Percentiles rank a stretch among this genome's conserved stretches.
Conservation (phyloP, 2,888 invertebrate species). For the Atethmia centrago region DNA sequence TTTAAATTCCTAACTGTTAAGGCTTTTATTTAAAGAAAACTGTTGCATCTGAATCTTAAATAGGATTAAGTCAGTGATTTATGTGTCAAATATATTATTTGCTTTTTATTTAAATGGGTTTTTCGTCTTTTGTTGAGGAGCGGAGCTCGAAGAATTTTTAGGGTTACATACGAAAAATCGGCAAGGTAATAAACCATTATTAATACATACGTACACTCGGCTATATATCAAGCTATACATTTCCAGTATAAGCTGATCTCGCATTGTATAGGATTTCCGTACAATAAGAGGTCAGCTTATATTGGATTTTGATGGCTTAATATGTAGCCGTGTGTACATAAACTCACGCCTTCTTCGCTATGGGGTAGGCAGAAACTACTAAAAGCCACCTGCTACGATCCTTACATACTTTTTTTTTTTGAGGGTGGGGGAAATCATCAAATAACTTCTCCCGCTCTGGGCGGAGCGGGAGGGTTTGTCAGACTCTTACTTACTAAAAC, state of each 20-base stretch:
- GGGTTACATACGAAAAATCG: neutral
- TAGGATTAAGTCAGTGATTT: neutral
- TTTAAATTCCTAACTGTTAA: neutral
- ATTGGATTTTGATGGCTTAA: too few relatives aligned
- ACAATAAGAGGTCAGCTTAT: too few relatives aligned
- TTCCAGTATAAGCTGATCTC: too few relatives aligned
- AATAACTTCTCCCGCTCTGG: too few relatives aligned
- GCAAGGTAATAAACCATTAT: neutral
- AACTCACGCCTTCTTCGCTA: neutral
- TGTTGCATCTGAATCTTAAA: neutral
- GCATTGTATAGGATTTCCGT: too few relatives aligned
- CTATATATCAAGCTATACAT: too few relatives aligned
- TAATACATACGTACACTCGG: too few relatives aligned
- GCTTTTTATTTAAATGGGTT: constrained; percentile 13
- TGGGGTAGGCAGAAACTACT: neutral
- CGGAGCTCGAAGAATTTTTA: neutral
- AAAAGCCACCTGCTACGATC: neutral
- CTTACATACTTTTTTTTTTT: too few relatives aligned
- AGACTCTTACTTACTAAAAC: too few relatives aligned
- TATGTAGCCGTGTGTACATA: too few relatives aligned
- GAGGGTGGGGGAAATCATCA: too few relatives aligned
- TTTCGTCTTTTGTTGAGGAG: neutral
- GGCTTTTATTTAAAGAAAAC: constrained; percentile 7
- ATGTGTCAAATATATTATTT: constrained; percentile 16
- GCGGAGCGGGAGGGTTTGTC: too few relatives aligned